Percentiles rank a stretch among this genome's conserved stretches.
Conservation (phyloP, 1,140 invertebrate genomes). For the Goniozus legneri region DNA sequence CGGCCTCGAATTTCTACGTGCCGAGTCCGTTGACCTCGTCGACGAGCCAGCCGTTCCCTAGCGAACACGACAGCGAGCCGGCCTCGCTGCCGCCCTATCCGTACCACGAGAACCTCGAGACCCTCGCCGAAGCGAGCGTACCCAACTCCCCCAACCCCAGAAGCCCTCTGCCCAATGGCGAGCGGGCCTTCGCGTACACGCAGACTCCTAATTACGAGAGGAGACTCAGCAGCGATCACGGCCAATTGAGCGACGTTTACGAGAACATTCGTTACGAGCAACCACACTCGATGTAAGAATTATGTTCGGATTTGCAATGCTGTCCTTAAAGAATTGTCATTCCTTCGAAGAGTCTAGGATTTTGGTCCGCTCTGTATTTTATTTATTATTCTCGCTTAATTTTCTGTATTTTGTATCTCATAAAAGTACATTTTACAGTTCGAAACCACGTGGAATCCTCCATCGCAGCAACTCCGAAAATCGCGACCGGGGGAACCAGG, state of each 20-base stretch:
- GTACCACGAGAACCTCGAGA: constrained; percentile 39
- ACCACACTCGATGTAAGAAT: constrained; percentile 15
- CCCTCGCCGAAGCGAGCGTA: constrained; percentile 34
- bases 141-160: constrained; percentile 34
- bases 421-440: no score
- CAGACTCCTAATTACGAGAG: constrained; percentile 2
- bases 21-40: constrained; percentile 57
- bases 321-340: no score
- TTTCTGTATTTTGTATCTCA: no score
- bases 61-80: constrained; percentile 29
- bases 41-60: constrained; percentile 29
- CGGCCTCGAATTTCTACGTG: constrained; percentile 62
- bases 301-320: no score
- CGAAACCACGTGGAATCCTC: constrained; percentile 18
- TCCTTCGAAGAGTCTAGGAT: no score
- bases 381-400: no score
- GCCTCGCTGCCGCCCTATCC: constrained; percentile 38
- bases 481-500: constrained; percentile 13
- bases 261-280: constrained; percentile 23
- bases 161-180: constrained; percentile 13
- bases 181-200: constrained; percentile 23
- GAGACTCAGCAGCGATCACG: constrained; percentile 3
- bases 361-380: no score
- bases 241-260: constrained; percentile 23
- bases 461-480: constrained; percentile 33